These are phyloP conservation scores for Bhutanitis thaidina DNA, from an alignment of 2,888 invertebrate species.

Conservation along the genomic window DNA sequence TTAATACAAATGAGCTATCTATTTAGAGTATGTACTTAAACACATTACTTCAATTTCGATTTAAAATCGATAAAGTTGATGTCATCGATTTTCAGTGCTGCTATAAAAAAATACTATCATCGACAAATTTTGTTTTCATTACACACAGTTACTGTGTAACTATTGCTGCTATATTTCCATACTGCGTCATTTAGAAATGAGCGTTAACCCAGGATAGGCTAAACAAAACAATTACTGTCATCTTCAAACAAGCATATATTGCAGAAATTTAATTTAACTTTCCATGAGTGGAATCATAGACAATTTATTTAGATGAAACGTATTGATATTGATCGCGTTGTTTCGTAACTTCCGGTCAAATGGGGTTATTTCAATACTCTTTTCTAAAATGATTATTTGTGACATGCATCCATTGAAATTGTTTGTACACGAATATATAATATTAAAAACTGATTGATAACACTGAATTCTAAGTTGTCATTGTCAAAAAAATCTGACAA, in stretches of 20 bases:
- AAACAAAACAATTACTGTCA: no score
- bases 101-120: conserved; percentile 17
- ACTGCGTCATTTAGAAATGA: no score
- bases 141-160: no score
- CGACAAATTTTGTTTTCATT: neutral
- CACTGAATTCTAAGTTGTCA: conserved; percentile 25
- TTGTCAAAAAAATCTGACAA: conserved; percentile 35
- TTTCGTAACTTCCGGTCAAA: conserved; percentile 34
- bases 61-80: neutral
- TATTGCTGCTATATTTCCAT: no score
- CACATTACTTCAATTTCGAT: no score
- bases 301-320: conserved; percentile 24
- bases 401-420: neutral
- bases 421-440: neutral
- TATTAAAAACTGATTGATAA: conserved; percentile 7
- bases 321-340: conserved; percentile 38
- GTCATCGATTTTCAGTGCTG: conserved; percentile 15
- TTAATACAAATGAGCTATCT: no score
- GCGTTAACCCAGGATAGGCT: no score
- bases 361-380: conserved; percentile 28
- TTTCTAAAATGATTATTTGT: neutral
- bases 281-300: conserved; percentile 18
- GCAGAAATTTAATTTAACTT: no score
- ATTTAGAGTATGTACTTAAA: no score
- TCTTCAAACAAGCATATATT: no score